A percentile compares a stretch with the other conserved stretches of the same genome.
These are phyloP conservation scores for Hirtodrosophila trivittata DNA, from an alignment of 2,888 invertebrate genomes.

Conservation along the genomic window DNA sequence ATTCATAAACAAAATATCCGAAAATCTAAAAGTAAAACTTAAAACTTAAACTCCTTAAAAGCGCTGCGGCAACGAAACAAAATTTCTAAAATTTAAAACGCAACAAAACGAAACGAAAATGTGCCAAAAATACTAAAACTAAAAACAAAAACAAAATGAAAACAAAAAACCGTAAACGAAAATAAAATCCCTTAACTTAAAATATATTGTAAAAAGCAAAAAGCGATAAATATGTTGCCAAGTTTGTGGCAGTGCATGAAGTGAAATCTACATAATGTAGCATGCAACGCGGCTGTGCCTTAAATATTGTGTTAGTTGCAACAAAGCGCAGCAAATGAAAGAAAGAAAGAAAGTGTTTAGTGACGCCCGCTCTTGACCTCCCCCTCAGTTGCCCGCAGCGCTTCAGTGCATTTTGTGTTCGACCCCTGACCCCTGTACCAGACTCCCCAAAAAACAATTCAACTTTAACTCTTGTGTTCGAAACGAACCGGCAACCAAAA, in stretches of 20 bases:
- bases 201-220: slow-evolving; percentile 8
- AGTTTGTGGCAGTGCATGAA: slow-evolving; percentile 52
- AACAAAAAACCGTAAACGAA: slow-evolving; percentile 8
- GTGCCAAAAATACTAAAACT: slow-evolving; percentile 8
- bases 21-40: background rate
- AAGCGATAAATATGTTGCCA: slow-evolving; percentile 48
- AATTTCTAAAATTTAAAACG: slow-evolving; percentile 34
- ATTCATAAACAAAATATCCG: background rate
- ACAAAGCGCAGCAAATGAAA: slow-evolving; percentile 6
- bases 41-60: slow-evolving; percentile 18
- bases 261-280: slow-evolving; percentile 38
- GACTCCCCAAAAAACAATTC: slow-evolving; percentile 2
- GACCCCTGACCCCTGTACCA: slow-evolving; percentile 36
- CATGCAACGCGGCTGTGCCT: slow-evolving; percentile 54
- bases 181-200: slow-evolving; percentile 4
- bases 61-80: slow-evolving; percentile 73
- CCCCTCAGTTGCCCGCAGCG: slow-evolving; percentile 70
- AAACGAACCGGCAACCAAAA: slow-evolving; percentile 43
- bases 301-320: slow-evolving; percentile 32
- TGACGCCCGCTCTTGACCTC: slow-evolving; percentile 42
- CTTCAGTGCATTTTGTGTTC: slow-evolving; percentile 58
- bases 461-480: slow-evolving; percentile 33
- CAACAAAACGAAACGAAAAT: slow-evolving; percentile 22
- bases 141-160: slow-evolving; percentile 19
- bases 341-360: slow-evolving; percentile 40